Conservation (phyloP, 2,113 vertebrate species). For the Noturus placidus region DNA sequence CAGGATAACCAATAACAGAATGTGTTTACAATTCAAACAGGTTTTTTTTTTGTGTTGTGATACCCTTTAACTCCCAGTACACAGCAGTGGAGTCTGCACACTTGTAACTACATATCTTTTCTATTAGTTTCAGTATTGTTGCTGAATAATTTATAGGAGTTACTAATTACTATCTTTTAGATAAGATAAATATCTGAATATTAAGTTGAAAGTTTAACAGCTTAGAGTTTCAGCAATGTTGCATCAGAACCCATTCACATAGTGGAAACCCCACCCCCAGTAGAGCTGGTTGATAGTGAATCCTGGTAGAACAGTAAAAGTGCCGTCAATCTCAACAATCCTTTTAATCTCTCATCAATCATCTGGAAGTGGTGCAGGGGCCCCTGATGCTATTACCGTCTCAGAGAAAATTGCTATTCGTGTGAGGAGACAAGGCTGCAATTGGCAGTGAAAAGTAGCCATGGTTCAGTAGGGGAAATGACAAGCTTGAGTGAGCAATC, state of each 20-base stretch:
- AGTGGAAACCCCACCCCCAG: conserved; percentile 57
- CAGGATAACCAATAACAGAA: not conserved
- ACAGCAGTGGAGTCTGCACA: not conserved
- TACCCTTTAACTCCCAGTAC: not conserved
- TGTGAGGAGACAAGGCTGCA: conserved; percentile 61
- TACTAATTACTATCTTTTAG: not conserved
- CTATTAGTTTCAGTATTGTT: not conserved
- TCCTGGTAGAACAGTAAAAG: conserved; percentile 72
- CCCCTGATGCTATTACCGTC: conserved; percentile 71
- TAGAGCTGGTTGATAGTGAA: conserved; percentile 68
- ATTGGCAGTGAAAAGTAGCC: conserved; percentile 63
- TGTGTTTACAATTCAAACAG: not conserved
- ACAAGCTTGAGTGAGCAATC: conserved; percentile 56
- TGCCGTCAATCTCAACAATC: conserved; percentile 75
- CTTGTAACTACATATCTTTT: not conserved
- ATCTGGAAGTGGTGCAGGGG: conserved; percentile 64
- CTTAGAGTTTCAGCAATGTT: conserved; percentile 58
- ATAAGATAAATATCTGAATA: conserved; percentile 13
- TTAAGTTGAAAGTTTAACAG: conserved; percentile 24
- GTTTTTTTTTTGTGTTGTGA: not conserved
- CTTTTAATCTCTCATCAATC: conserved; percentile 83
- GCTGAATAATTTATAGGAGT: not conserved
- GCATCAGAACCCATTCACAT: conserved; percentile 69
- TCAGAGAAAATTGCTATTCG: conserved; percentile 62
- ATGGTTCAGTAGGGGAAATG: conserved; percentile 58